Conservation (phyloP, 2,888 invertebrate genomes). For the Chloroclystis v-ata region DNA sequence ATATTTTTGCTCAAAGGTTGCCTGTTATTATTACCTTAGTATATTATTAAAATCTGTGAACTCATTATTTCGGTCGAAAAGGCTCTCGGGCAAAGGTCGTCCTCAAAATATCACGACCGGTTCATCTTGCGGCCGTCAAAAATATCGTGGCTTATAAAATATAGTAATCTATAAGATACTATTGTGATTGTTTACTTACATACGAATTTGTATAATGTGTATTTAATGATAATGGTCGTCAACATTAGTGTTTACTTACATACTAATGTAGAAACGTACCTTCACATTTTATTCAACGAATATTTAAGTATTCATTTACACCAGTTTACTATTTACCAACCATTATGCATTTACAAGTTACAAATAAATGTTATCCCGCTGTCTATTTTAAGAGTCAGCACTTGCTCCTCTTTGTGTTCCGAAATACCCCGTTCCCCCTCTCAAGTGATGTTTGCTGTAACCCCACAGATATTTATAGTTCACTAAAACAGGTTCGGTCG, state of each 20-base stretch:
- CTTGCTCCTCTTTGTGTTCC: slow-evolving; percentile 59
- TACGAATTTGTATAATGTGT: no score
- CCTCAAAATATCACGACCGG: not conserved
- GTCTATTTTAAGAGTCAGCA: slow-evolving; percentile 53
- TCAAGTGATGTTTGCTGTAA: slow-evolving; percentile 35
- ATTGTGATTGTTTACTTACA: no score
- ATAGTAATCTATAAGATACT: no score
- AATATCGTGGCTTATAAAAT: no score
- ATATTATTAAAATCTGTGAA: not conserved
- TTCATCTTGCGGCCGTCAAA: not conserved
- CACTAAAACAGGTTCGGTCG: slow-evolving; percentile 24
- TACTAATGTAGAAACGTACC: no score
- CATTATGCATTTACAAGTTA: slow-evolving; percentile 45
- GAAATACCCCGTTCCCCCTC: slow-evolving; percentile 47
- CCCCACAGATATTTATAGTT: slow-evolving; percentile 24
- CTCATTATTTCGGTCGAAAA: no score
- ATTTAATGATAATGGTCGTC: no score
- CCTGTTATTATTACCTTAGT: not conserved
- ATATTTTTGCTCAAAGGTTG: no score
- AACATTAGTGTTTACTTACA: no score
- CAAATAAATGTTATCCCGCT: slow-evolving; percentile 51
- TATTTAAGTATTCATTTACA: no score
- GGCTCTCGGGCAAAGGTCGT: not conserved
- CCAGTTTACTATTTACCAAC: not conserved
- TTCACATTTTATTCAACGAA: no score